Evolutionary conservation across 1,140 invertebrate genomes (phyloP), one percentile per base, ranked within the genome.

Genomic region (Battus philenor): DNA sequence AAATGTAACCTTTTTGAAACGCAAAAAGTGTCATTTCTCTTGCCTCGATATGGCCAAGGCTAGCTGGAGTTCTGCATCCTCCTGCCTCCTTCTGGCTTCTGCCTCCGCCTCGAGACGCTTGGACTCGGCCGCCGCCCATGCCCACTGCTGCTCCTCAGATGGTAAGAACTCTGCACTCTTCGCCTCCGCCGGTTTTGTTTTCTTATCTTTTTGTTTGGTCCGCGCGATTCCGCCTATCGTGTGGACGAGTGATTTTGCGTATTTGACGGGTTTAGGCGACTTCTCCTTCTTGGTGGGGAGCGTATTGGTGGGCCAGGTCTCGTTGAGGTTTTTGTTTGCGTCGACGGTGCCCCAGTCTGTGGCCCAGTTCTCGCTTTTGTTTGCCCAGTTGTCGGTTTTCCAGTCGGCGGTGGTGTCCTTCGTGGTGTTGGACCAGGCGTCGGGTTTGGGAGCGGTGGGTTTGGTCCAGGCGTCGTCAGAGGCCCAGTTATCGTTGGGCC

Each of bases 61-160:
- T 16, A 89, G 79, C 56, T 88, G 85, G 18, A 89, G 62, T 54
- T 90, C 88, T 10, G 80, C 84, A 38, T 90, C 80, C 52, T 89
- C 88, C 46, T 78, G 80, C 43, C 81, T 50, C 15, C 85, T 58
- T 20, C 86, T 54, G 26, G 71, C 75, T 39, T 84, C 78, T 0
- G 83, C 68, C 38, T 87, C 85, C 17, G 76, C 76, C 54, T 88
- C 79, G 22, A 88, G 55, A 4, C 76, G 70, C 29, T 83, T 65
- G 24, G 88, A 88, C 62, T 89, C 89, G n/a, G 85, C 74, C 8
- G 87, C 87, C 2, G 89, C 88, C 89, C 89, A 90, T 3, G 86
- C 88, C 67, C 87, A 72, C 68, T 89, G 89, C 57, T 87, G 76
- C 50, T 88, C 87, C 54, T 89, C 89, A 1, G 70, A 66, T 0